Evolutionary conservation across 2,113 vertebrate species (phyloP), one percentile per base, ranked within the genome.

Genomic region (Oncorhynchus masou): DNA sequence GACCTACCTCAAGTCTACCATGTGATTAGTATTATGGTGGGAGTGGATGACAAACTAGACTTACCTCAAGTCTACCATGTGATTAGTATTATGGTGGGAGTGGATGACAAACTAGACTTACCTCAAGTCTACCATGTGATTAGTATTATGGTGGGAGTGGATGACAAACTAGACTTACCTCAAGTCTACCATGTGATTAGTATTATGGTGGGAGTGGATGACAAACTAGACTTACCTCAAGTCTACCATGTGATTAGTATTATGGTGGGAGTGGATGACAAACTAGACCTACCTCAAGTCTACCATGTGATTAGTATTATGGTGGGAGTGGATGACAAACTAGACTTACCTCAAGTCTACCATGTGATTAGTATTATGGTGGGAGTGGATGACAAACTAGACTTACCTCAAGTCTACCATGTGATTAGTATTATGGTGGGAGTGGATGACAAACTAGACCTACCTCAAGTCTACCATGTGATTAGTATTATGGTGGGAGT

Each of bases 1-100:
- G n/a, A n/a, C n/a, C n/a, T n/a, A n/a, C n/a, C n/a, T n/a, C n/a
- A n/a, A n/a, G n/a, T n/a, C n/a, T n/a, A n/a, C n/a, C n/a, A n/a
- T n/a, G 74, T 79, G 74, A 77, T 77, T 85, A 39, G 34, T 39
- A 8, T 45, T 70, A 84, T 29, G 25, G 29, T 68, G 67, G 1
- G 29, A 20, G 67, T 5, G 31, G 9, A 22, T 54, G 59, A 22
- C 20, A 62, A 62, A 24, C n/a, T 62, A 22, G 59, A 62, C 16
- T 62, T n/a, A 62, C 51, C 15, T 54, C 51, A 19, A 54, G 51
- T 54, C 12, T 19, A 54, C 49, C 49, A 31, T 31, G 31, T 31
- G 31, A 31, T 31, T 31, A 31, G 31, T 15, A 51, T 45, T 70
- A 84, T 29, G 25, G 29, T 68, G 67, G 1, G 66, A 20, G 67